Evolutionary conservation across 1,140 invertebrate species (phyloP).

Genomic region (Acromyrmex echinatior): DNA sequence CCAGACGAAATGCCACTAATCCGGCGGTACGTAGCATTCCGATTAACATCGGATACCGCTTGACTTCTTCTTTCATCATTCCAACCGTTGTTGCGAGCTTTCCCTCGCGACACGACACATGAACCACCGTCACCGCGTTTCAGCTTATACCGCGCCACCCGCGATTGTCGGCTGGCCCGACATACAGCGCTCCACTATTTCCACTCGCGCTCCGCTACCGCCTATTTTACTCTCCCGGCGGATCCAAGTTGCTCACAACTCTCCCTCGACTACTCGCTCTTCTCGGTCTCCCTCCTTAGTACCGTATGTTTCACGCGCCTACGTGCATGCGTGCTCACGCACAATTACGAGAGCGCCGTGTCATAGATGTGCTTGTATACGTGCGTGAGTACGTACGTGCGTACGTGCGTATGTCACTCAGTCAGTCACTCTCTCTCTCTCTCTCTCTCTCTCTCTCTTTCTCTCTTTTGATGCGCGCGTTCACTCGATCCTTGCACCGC

Average conservation of each 20-base stretch:
- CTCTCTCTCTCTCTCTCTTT: not conserved
- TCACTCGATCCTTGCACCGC: conserved; percentile 71
- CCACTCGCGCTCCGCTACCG: conserved; percentile 40
- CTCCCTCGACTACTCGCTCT: not conserved
- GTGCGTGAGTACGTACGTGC: conserved; percentile 7
- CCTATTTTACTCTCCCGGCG: conserved; percentile 16
- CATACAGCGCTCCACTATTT: conserved; percentile 44
- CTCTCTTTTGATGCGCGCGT: conserved; percentile 50
- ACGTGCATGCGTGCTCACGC: conserved; percentile 37
- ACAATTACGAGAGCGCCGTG: conserved; percentile 42
- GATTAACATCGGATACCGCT: conserved; percentile 45
- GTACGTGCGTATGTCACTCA: conserved; percentile 32
- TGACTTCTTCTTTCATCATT: conserved; percentile 61
- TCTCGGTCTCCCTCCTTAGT: not conserved
- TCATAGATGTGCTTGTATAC: not conserved
- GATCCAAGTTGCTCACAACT: conserved; percentile 9
- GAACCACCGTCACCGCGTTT: not conserved
- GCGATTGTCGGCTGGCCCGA: conserved; percentile 24
- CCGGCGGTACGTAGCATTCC: conserved; percentile 29
- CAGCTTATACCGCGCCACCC: conserved; percentile 4
- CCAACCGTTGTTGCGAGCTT: conserved; percentile 24
- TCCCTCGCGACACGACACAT: conserved; percentile 14
- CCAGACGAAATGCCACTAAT: conserved; percentile 55
- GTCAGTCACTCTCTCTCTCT: conserved; percentile 40
- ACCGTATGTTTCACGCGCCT: conserved; percentile 52